Evolutionary conservation across 2,797 vertebrate genomes (phyloP).

Genomic region (Taeniopygia guttata): DNA sequence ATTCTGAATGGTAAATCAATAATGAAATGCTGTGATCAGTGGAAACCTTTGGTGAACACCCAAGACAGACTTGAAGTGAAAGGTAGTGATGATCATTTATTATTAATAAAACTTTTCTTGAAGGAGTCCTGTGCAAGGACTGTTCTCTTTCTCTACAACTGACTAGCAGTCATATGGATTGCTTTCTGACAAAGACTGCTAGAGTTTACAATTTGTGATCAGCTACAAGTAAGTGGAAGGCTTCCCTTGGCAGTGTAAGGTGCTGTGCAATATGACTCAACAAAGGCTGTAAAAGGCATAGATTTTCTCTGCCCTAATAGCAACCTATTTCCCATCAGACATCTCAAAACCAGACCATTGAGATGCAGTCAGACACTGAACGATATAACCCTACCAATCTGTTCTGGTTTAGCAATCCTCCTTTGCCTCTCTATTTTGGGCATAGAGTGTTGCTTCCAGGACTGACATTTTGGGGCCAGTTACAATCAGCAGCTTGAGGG

Average conservation of each 20-base stretch:
- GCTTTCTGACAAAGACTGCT: neutral
- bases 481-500: neutral
- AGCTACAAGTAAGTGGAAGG: neutral
- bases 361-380: neutral
- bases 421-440: neutral
- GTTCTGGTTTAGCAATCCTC: neutral
- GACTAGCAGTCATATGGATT: neutral
- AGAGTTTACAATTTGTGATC: neutral
- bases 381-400: neutral
- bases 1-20: neutral
- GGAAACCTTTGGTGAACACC: constrained; percentile 1
- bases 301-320: neutral
- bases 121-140: neutral
- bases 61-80: neutral
- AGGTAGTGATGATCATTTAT: neutral
- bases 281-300: neutral
- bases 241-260: neutral
- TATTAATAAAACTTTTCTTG: neutral
- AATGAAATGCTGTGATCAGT: neutral
- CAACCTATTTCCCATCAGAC: neutral
- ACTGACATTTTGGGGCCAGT: constrained; percentile 25
- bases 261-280: neutral
- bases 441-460: neutral
- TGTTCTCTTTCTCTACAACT: neutral
- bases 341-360: neutral